A percentile compares a stretch with the other conserved stretches of the same genome.
phyloP scores from a whole-genome alignment of 2,797 vertebrate genomes.

The Buphagus erythrorhynchus region DNA sequence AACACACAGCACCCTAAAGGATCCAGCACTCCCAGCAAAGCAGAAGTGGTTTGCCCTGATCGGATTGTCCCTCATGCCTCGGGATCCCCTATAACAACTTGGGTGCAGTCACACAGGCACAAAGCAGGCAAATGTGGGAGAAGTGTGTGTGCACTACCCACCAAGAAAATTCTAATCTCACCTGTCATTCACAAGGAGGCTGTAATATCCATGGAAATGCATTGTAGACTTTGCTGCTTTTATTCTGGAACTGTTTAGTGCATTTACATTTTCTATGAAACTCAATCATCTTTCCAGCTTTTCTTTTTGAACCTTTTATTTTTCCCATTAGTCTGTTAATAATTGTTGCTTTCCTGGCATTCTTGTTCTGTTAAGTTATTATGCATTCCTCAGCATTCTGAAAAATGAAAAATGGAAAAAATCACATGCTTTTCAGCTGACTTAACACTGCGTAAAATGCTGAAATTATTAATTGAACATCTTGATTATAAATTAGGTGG shows the following conservation, averaged over 20 bases:
- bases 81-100: rapidly evolving
- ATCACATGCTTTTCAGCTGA: conserved; percentile 82
- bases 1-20: background rate
- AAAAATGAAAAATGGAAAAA: conserved; percentile 78
- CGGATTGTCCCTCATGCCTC: rapidly evolving
- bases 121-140: background rate
- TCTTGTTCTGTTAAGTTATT: conserved; percentile 73
- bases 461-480: conserved; percentile 84
- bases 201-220: conserved; percentile 1
- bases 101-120: too few species aligned
- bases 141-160: rapidly evolving
- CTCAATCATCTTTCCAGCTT: conserved; percentile 65
- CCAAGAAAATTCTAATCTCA: background rate
- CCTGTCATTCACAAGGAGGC: background rate
- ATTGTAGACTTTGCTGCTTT: background rate
- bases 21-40: background rate
- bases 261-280: conserved; percentile 67
- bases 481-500: conserved; percentile 85
- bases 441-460: conserved; percentile 79
- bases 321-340: conserved; percentile 76
- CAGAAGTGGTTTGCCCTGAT: background rate
- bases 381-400: conserved; percentile 79
- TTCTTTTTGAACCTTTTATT: conserved; percentile 66
- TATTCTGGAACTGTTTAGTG: conserved; percentile 37
- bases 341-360: conserved; percentile 71